A percentile compares a stretch with the other conserved stretches of the same genome.
phyloP scores from a whole-genome alignment of 2,888 invertebrate genomes.

The Cyclophora punctaria region DNA sequence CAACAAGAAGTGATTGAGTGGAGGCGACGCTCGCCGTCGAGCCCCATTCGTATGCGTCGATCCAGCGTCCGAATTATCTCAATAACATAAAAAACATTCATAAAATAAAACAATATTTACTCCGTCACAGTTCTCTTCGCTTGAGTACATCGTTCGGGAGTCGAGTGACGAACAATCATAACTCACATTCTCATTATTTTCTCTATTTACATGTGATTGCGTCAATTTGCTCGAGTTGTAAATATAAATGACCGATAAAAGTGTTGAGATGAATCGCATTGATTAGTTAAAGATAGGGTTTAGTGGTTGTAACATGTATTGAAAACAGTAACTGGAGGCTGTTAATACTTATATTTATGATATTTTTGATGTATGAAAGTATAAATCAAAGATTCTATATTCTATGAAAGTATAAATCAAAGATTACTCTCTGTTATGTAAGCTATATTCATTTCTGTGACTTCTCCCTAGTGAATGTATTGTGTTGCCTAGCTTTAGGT shows the following conservation, averaged over 20 bases:
- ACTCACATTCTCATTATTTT: slow-evolving; percentile 8
- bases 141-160: slow-evolving; percentile 9
- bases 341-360: too few relatives aligned
- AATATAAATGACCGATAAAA: slow-evolving; percentile 1
- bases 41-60: slow-evolving; percentile 30
- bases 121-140: slow-evolving; percentile 18
- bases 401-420: too few relatives aligned
- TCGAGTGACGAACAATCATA: slow-evolving; percentile 9
- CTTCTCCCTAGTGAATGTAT: too few relatives aligned
- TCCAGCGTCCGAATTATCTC: slow-evolving; percentile 25
- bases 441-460: too few relatives aligned
- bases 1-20: background rate
- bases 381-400: too few relatives aligned
- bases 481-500: too few relatives aligned
- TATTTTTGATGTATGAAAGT: too few relatives aligned
- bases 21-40: slow-evolving; percentile 7
- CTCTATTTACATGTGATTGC: slow-evolving; percentile 12
- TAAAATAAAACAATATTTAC: slow-evolving; percentile 38
- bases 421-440: too few relatives aligned
- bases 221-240: slow-evolving; percentile 4
- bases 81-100: slow-evolving; percentile 36
- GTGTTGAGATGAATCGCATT: too few relatives aligned
- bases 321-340: background rate
- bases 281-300: too few relatives aligned
- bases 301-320: background rate